A percentile compares a stretch with the other conserved stretches of the same genome.
Conservation (phyloP, 2,113 vertebrate species). For the Perognathus longimembris region DNA sequence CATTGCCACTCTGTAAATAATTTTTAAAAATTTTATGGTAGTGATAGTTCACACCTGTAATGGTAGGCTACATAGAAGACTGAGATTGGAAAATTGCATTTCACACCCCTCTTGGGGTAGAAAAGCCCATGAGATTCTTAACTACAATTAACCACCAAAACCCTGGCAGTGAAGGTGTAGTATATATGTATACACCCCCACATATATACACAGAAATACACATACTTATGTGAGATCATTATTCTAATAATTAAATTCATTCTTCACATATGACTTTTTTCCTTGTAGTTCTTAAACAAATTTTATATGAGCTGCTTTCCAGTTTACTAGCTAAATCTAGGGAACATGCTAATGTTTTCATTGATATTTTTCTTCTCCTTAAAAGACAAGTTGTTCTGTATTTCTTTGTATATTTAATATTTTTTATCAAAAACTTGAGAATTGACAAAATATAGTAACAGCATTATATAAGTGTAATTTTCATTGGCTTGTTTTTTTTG, state of each 20-base stretch:
- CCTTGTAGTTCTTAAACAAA: background rate
- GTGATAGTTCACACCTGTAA: too few relatives aligned
- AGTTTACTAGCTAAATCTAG: background rate
- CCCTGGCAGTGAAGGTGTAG: too few relatives aligned
- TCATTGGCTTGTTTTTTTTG: background rate
- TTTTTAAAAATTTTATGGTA: background rate
- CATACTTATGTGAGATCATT: background rate
- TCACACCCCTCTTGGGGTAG: too few relatives aligned
- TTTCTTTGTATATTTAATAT: background rate
- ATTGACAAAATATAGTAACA: background rate
- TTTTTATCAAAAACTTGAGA: background rate
- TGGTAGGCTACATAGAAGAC: too few relatives aligned
- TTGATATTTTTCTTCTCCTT: background rate
- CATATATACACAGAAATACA: too few relatives aligned
- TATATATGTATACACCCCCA: too few relatives aligned
- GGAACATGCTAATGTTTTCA: background rate
- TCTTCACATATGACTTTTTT: background rate
- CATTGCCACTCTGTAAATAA: background rate
- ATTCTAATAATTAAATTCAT: background rate
- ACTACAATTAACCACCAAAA: too few relatives aligned
- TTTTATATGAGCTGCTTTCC: background rate
- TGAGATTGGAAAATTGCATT: too few relatives aligned
- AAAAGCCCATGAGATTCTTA: too few relatives aligned
- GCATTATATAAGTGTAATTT: background rate
- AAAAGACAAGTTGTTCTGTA: background rate